Base-by-base conservation (phyloP, 64 coral and sea anemone genomes). In the Porites lutea region DNA sequence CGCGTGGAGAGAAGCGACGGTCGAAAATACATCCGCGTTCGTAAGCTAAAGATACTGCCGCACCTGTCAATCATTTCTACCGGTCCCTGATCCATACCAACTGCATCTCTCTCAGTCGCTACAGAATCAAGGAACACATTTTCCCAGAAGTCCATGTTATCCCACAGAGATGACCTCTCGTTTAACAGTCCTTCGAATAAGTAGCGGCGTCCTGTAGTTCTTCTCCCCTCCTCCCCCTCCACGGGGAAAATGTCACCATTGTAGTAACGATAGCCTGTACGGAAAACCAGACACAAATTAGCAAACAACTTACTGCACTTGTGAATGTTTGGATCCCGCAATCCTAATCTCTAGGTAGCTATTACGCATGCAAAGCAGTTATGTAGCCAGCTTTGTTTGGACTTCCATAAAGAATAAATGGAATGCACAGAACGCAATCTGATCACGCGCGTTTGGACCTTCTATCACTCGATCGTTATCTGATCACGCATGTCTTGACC, bases 121-220 rank as follows among this genome's bases (percentile, higher is more conserved):
- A 99, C 97, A 6, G 91, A 88, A 89, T 99, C 97, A 71, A 99
- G 60, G 43, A 91, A 99, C 3, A 96, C 58, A 59, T 93, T 96
- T 87, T 99, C 97, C 97, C 97, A 99, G 78, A 99, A 99, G 27
- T 96, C 94, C 97, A 99, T 99, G 72, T 99, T 99, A 44, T 96
- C 88, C 97, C 97, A 99, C 69, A 99, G 65, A 15, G 94, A 7
- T 16, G 97, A 96, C 59, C 97, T 85, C 63, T 99, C 97, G 19
- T 59, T 74, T 6, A 96, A 23, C 71, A 99, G 64, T 57, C 91
- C 94, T 72, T 99, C 94, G 81, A 99, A 99, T n/a, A 99, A 74
- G 65, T 99, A 99, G 19, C 94, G 93, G 2, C 77, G 82, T 5
- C 97, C 97, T 66, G 97, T 99, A 44, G 50, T 94, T 66, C 52